These are phyloP conservation scores for Catharus ustulatus DNA, from an alignment of 2,797 vertebrate species.

Conservation along the genomic window DNA sequence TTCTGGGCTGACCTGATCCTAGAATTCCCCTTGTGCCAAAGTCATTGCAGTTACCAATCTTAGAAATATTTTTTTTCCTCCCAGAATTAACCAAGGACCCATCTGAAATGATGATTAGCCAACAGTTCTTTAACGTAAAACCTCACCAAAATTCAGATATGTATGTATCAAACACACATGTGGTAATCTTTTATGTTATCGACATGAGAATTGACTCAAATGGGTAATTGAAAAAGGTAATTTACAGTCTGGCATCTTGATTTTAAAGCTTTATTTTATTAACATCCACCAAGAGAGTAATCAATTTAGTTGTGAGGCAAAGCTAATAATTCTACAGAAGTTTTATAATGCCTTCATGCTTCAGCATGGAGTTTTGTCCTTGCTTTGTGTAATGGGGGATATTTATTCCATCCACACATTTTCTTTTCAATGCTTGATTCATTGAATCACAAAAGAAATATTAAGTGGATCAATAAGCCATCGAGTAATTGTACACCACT, in stretches of 20 bases:
- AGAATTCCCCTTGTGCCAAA: constrained; percentile 57
- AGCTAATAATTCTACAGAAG: constrained; percentile 71
- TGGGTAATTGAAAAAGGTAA: constrained; percentile 69
- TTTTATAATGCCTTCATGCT: constrained; percentile 61
- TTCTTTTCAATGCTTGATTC: constrained; percentile 66
- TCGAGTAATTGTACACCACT: constrained; percentile 51
- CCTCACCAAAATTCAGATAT: constrained; percentile 49
- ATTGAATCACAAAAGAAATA: constrained; percentile 67
- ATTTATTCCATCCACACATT: constrained; percentile 68
- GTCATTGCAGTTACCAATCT: constrained; percentile 30
- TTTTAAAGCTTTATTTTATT: constrained; percentile 76
- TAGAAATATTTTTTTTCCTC: background rate
- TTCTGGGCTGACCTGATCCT: constrained; percentile 16
- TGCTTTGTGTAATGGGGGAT: constrained; percentile 62
- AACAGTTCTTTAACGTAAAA: constrained; percentile 59
- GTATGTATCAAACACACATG: constrained; percentile 48
- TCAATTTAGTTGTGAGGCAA: constrained; percentile 71
- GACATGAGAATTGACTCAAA: constrained; percentile 74
- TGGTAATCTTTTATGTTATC: constrained; percentile 71
- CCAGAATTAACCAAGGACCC: constrained; percentile 57
- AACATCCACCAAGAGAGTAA: constrained; percentile 72
- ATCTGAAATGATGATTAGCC: constrained; percentile 68
- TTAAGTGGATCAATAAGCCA: constrained; percentile 70
- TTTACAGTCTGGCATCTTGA: constrained; percentile 74
- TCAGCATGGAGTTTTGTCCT: constrained; percentile 67